Evolutionary conservation across 2,888 invertebrate species (phyloP), one percentile per base, ranked within the genome.

Genomic region (Strigamia transsilvanica): DNA sequence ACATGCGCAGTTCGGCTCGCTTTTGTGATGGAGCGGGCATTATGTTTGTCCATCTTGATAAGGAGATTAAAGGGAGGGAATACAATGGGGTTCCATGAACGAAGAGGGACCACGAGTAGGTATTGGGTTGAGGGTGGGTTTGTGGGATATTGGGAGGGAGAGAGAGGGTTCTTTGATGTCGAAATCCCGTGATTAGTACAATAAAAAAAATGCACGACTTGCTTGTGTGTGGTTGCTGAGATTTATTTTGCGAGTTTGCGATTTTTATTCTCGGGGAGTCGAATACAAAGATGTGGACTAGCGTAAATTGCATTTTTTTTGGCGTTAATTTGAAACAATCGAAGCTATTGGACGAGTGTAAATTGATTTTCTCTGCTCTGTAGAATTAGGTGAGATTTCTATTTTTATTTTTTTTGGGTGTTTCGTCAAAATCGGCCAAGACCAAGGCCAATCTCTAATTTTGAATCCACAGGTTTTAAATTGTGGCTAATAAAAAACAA

Each of bases 21-120:
- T 73, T 73, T 73, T 73, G 73, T 73, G 27, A 73, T 32, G 73
- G 2, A 18, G 73, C 73, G 73, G 12, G 32, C 73, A 73, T 73
- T 73, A 73, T 73, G 73, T 73, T 73, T 73, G 73, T 73, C 73
- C 73, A 73, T 73, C 73, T 73, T 73, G 73, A 73, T 73, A 73
- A 73, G 73, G 73, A 73, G 73, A 73, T 73, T 73, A 73, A 73
- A 73, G 73, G 32, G 73, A 73, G 73, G 27, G 32, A 73, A 13
- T 27, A 73, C 73, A 73, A 73, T 73, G 32, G 32, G 61, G 15
- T 32, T 73, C 27, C 73, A 73, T 15, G 73, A 73, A 32, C 12
- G 73, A 73, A 27, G 73, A 73, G 73, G 73, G 21, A 23, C 61
- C 23, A 66, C 21, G 61, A 66, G 61, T 23, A 23, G 61, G 32